Conservation (phyloP, 2,888 invertebrate genomes). For the Neoscelio sp. region DNA sequence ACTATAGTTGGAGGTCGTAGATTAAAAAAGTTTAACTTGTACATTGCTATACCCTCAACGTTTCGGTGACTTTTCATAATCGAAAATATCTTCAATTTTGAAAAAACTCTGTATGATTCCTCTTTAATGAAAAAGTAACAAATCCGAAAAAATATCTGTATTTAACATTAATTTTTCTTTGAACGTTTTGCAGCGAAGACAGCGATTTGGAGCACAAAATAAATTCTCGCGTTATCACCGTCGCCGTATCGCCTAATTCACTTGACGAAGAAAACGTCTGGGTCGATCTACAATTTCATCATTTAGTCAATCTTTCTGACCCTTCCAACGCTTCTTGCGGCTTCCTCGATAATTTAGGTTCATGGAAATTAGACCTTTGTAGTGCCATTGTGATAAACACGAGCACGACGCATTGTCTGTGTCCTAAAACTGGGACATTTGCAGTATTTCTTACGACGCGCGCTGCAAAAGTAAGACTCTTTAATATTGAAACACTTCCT, state of each 20-base stretch:
- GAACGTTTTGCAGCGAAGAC: slow-evolving; percentile 85
- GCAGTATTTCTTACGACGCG: slow-evolving; percentile 86
- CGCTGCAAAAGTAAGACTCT: slow-evolving; percentile 74
- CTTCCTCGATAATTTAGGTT: slow-evolving; percentile 83
- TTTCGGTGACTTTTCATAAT: too few species aligned
- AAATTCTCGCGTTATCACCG: slow-evolving; percentile 85
- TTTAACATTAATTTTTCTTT: neutral
- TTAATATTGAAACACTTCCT: slow-evolving; percentile 45
- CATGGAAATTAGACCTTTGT: slow-evolving; percentile 87
- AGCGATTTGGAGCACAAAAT: slow-evolving; percentile 88
- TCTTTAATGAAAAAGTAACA: too few species aligned
- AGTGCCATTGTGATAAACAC: slow-evolving; percentile 78
- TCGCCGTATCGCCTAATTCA: slow-evolving; percentile 77
- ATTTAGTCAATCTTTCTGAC: slow-evolving; percentile 83
- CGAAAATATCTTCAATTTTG: too few species aligned
- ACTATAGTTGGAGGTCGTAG: too few species aligned
- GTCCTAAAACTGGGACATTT: slow-evolving; percentile 86
- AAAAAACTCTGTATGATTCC: too few species aligned
- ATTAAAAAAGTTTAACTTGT: too few species aligned
- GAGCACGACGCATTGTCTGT: slow-evolving; percentile 84
- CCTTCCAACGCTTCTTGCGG: slow-evolving; percentile 84
- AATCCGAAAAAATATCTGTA: too few species aligned
- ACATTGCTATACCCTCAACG: too few species aligned
- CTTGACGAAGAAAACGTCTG: slow-evolving; percentile 79
- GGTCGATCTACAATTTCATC: slow-evolving; percentile 84